These are phyloP conservation scores for Aphelocoma californica DNA, from an alignment of 2,797 vertebrate species.

Conservation along the genomic window DNA sequence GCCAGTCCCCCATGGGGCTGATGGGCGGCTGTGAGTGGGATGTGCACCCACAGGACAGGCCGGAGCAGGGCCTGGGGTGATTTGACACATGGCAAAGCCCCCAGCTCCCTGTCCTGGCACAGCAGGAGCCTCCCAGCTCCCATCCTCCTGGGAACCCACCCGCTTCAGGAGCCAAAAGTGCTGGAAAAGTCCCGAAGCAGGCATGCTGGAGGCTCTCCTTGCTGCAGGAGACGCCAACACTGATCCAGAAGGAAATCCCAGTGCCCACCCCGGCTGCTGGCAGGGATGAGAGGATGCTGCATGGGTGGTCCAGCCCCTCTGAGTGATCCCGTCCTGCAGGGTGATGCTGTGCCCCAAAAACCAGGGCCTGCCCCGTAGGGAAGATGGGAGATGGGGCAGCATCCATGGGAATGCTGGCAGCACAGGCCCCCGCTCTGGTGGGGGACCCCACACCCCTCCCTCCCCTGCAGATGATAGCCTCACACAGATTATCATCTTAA, in stretches of 20 bases:
- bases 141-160: neutral
- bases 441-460: neutral
- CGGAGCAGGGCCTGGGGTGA: rapidly evolving
- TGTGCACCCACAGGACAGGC: neutral
- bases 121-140: neutral
- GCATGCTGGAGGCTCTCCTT: rapidly evolving
- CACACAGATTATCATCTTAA: neutral
- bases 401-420: neutral
- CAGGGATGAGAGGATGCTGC: neutral
- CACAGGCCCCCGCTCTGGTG: rapidly evolving
- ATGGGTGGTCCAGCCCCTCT: neutral
- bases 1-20: rapidly evolving
- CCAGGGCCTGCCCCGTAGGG: neutral
- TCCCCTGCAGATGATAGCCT: neutral
- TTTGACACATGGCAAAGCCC: rapidly evolving
- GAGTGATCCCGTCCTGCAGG: neutral
- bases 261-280: neutral
- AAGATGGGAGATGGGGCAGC: neutral
- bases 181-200: neutral
- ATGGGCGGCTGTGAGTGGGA: neutral
- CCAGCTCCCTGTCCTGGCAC: neutral
- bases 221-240: neutral
- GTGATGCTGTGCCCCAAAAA: neutral
- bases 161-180: neutral
- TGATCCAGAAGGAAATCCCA: neutral